Evolutionary conservation across 37 sponge, comb jelly and placozoan species (phyloP).

Genomic region (Geodia barretti): DNA sequence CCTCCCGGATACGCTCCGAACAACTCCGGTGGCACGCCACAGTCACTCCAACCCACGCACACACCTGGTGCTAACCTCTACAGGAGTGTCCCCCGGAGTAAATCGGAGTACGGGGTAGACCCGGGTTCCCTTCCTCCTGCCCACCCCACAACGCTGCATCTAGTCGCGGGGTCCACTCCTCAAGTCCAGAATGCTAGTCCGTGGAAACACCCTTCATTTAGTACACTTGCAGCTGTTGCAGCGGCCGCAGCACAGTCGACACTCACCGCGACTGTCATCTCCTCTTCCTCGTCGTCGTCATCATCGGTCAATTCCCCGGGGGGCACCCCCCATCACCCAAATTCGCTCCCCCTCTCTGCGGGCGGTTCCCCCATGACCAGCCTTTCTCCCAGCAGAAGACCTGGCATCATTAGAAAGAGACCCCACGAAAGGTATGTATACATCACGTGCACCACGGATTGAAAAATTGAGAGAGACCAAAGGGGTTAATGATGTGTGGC

Average conservation of each 20-base stretch:
- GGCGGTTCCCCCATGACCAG: neutral
- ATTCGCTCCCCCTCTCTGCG: neutral
- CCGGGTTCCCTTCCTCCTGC: neutral
- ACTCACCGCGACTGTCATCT: neutral
- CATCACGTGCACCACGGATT: neutral
- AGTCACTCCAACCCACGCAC: neutral
- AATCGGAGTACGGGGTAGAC: neutral
- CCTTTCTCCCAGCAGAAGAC: slow-evolving; percentile 2
- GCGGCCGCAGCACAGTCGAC: neutral
- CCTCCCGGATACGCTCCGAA: slow-evolving; percentile 1
- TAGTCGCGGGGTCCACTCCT: neutral
- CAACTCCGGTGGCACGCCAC: neutral
- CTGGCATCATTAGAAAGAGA: slow-evolving; percentile 44
- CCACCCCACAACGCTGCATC: neutral
- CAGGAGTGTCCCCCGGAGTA: neutral
- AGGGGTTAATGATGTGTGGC: no score
- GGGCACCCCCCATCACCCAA: neutral
- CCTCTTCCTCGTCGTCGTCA: neutral
- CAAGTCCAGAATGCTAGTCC: neutral
- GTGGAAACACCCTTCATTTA: neutral
- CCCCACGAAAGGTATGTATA: slow-evolving; percentile 40
- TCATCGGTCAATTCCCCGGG: neutral
- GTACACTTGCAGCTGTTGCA: no score
- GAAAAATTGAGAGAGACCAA: no score
- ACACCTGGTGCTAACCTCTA: neutral